These are phyloP conservation scores for Diachasma alloeum DNA, from an alignment of 1,140 invertebrate species.

Conservation along the genomic window DNA sequence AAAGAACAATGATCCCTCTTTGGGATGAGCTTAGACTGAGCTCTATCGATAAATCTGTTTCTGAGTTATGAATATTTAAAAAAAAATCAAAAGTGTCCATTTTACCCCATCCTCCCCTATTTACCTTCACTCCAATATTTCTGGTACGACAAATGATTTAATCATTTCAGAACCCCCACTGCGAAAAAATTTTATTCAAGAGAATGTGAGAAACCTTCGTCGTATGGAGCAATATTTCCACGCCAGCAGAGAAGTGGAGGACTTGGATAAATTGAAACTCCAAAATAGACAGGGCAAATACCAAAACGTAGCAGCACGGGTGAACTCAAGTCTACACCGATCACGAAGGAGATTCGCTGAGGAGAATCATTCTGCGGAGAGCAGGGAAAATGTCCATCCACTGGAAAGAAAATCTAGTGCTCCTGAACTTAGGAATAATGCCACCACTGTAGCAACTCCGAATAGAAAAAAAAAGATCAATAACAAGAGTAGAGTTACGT, in stretches of 20 bases:
- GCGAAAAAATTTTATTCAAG: slow-evolving; percentile 61
- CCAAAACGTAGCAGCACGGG: slow-evolving; percentile 38
- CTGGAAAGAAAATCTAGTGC: slow-evolving; percentile 30
- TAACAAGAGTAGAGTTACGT: not conserved
- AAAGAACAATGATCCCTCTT: too few relatives aligned
- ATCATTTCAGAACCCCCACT: slow-evolving; percentile 47
- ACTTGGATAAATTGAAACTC: slow-evolving; percentile 39
- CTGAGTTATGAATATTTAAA: too few relatives aligned
- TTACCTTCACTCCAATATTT: too few relatives aligned
- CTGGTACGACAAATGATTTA: not conserved
- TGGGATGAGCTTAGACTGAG: too few relatives aligned
- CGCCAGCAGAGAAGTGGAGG: slow-evolving; percentile 35
- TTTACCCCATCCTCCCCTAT: too few relatives aligned
- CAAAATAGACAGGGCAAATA: slow-evolving; percentile 37
- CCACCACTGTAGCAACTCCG: not conserved
- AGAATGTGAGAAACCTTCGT: slow-evolving; percentile 59
- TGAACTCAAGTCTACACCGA: slow-evolving; percentile 27
- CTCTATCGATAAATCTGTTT: too few relatives aligned
- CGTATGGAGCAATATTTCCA: slow-evolving; percentile 54
- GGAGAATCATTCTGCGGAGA: slow-evolving; percentile 8
- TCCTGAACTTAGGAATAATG: slow-evolving; percentile 29
- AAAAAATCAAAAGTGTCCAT: too few relatives aligned
- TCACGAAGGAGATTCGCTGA: not conserved
- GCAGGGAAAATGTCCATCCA: not conserved
- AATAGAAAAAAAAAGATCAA: slow-evolving; percentile 25